These are phyloP conservation scores for Melinaea menophilus DNA, from an alignment of 2,888 invertebrate genomes.

Conservation along the genomic window DNA sequence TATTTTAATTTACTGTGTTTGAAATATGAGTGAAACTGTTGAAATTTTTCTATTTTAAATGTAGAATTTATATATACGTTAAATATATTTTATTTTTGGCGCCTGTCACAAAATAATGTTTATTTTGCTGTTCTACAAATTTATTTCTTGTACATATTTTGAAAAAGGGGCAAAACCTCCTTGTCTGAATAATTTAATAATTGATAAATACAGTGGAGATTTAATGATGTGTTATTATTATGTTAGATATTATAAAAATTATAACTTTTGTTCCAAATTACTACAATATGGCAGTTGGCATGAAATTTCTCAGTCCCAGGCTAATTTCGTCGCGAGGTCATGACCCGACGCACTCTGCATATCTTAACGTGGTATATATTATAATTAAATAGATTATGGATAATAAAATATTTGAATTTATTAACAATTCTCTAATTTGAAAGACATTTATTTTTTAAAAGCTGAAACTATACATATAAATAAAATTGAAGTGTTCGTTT, in stretches of 20 bases:
- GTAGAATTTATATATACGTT: not conserved
- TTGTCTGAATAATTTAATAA: too few relatives aligned
- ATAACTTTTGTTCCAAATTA: conserved; percentile 8
- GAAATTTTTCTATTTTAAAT: not conserved
- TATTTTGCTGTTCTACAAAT: not conserved
- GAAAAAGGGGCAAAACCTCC: too few relatives aligned
- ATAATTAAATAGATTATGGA: conserved; percentile 9
- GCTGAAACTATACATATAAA: too few relatives aligned
- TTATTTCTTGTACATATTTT: not conserved
- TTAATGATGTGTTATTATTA: too few relatives aligned
- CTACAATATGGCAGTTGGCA: conserved; percentile 39
- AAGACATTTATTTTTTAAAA: too few relatives aligned
- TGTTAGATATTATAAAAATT: too few relatives aligned
- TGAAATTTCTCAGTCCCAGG: conserved; percentile 43
- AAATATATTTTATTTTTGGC: not conserved
- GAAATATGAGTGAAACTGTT: too few relatives aligned
- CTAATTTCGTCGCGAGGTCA: conserved; percentile 71
- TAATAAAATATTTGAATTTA: too few relatives aligned
- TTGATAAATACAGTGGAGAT: too few relatives aligned
- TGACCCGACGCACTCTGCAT: conserved; percentile 60
- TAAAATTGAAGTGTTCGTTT: too few relatives aligned
- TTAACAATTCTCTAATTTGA: too few relatives aligned
- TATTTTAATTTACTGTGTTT: too few relatives aligned
- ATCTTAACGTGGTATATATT: conserved; percentile 17
- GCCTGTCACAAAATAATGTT: not conserved